Percentiles rank a stretch among this genome's conserved stretches.
Evolutionary conservation across 2,888 invertebrate genomes (phyloP).

Genomic region (Apamea epomidion): DNA sequence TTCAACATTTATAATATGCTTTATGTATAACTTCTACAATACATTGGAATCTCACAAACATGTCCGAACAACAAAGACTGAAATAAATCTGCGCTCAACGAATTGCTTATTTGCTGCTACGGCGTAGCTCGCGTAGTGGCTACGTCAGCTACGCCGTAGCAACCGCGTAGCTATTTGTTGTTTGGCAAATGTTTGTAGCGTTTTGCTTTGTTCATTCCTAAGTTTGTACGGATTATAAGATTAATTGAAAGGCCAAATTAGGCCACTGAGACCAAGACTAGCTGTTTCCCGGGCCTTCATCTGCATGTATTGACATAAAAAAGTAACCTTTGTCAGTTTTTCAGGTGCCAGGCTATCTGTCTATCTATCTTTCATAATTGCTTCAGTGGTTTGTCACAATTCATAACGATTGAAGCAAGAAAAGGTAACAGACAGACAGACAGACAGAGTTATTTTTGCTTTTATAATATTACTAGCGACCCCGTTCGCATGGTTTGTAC

Average conservation of each 20-base stretch:
- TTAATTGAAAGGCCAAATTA: background rate
- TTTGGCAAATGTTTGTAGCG: constrained; percentile 6
- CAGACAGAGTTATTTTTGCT: background rate
- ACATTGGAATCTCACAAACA: background rate
- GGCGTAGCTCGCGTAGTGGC: constrained; percentile 35
- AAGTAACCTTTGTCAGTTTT: background rate
- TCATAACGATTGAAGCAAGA: background rate
- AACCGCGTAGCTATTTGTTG: constrained; percentile 12
- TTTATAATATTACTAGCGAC: background rate
- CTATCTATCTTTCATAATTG: no score
- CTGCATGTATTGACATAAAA: background rate
- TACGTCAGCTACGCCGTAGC: constrained; percentile 43
- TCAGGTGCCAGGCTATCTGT: background rate
- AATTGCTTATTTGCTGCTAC: constrained; percentile 40
- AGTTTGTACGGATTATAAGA: background rate
- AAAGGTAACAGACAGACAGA: background rate
- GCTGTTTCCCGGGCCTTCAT: background rate
- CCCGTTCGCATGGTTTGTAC: no score
- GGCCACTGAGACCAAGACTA: background rate
- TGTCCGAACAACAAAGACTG: constrained; percentile 36
- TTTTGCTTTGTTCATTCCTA: background rate
- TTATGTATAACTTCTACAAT: background rate
- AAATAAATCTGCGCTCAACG: constrained; percentile 42
- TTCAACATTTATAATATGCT: background rate
- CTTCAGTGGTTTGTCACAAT: background rate